phyloP scores from a whole-genome alignment of 2,113 vertebrate species.

The Pipra filicauda region DNA sequence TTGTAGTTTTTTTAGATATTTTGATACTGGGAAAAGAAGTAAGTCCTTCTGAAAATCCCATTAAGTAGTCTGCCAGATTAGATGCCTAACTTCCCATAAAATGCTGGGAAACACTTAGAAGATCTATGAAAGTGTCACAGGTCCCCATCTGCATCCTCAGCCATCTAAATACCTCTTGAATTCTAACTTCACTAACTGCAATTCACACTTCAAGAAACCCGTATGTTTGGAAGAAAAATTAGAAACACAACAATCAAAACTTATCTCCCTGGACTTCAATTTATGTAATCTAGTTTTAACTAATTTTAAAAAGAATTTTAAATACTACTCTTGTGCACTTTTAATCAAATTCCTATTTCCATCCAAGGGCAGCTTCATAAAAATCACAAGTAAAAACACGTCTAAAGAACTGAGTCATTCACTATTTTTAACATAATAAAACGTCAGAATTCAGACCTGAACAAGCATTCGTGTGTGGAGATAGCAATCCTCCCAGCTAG shows the following conservation, averaged over 20 bases:
- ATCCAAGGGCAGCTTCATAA: not conserved
- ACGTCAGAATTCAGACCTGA: constrained; percentile 32
- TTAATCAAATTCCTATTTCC: not conserved
- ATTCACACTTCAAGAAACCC: not conserved
- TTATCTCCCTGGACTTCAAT: not conserved
- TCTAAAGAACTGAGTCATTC: constrained; percentile 30
- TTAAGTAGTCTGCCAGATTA: not conserved
- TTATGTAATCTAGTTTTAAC: not conserved
- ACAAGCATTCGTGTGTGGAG: not conserved
- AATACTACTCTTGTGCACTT: not conserved
- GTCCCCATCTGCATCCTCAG: not conserved
- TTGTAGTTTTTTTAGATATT: not conserved
- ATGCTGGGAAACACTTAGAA: not conserved
- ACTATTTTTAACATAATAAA: constrained; percentile 58
- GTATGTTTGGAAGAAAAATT: not conserved
- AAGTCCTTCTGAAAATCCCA: not conserved
- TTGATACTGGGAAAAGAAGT: not conserved
- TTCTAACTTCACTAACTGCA: not conserved
- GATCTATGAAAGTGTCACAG: not conserved
- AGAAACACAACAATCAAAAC: not conserved
- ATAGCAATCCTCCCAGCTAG: not conserved
- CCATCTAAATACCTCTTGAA: not conserved
- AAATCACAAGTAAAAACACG: constrained; percentile 46
- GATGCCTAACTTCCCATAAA: not conserved
- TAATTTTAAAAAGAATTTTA: not conserved